These are phyloP conservation scores for Tethea ocularis DNA, from an alignment of 2,888 invertebrate species.

Conservation along the genomic window DNA sequence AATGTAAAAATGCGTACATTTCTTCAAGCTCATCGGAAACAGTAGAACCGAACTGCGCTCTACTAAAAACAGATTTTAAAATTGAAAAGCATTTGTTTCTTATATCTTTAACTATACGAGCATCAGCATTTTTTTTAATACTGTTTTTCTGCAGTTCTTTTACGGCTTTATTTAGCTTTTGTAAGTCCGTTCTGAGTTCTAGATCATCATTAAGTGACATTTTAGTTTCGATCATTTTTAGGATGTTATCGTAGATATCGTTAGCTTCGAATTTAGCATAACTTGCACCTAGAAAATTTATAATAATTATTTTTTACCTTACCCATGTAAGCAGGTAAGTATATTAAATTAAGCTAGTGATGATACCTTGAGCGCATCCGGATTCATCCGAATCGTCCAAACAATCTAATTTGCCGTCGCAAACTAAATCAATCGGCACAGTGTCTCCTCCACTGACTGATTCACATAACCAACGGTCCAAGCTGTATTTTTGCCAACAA, in stretches of 20 bases:
- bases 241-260: conserved; percentile 43
- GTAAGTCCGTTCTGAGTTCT: neutral
- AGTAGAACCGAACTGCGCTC: conserved; percentile 30
- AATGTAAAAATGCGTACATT: conserved; percentile 45
- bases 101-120: conserved; percentile 31
- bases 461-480: conserved; percentile 56
- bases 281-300: conserved; percentile 37
- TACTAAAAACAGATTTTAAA: conserved; percentile 49
- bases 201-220: conserved; percentile 34
- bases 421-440: conserved; percentile 54
- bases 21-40: conserved; percentile 40
- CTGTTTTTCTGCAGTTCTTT: conserved; percentile 44
- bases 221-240: conserved; percentile 47
- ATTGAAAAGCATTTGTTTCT: conserved; percentile 51
- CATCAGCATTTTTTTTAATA: conserved; percentile 33
- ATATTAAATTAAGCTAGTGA: too few species aligned
- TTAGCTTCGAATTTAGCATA: conserved; percentile 53
- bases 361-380: conserved; percentile 52
- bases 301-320: too few species aligned
- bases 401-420: conserved; percentile 74
- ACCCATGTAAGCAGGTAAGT: too few species aligned
- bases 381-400: conserved; percentile 66
- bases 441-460: conserved; percentile 42
- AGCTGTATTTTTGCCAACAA: conserved; percentile 56
- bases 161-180: conserved; percentile 36